Conservation (phyloP, 2,797 vertebrate species). For the Neopelma chrysocephalum region DNA sequence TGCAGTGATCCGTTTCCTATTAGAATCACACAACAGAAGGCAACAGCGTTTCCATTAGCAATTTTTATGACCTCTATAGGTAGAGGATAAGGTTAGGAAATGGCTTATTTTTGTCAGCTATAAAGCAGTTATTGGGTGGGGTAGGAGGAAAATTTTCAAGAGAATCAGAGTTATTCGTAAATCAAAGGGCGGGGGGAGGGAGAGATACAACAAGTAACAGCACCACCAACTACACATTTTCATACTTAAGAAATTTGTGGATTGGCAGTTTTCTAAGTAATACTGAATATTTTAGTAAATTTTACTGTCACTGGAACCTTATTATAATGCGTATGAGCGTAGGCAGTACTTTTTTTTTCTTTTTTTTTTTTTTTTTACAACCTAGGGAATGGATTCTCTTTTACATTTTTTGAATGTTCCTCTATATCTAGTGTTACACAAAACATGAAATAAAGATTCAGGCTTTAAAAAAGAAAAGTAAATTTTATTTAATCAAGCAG, state of each 20-base stretch:
- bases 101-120: constrained; percentile 72
- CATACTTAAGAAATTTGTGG: neutral
- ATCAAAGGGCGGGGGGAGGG: neutral
- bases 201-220: neutral
- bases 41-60: constrained; percentile 74
- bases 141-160: constrained; percentile 25
- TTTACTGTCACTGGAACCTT: neutral
- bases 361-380: neutral
- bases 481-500: neutral
- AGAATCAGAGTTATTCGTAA: constrained; percentile 9
- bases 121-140: constrained; percentile 59
- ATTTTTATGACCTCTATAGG: constrained; percentile 74
- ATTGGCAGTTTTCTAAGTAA: neutral
- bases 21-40: constrained; percentile 77
- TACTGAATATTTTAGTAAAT: neutral
- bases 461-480: neutral
- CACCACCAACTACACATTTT: neutral
- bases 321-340: neutral
- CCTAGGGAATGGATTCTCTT: neutral
- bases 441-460: neutral
- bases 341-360: neutral
- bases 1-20: constrained; percentile 78
- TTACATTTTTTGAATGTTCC: neutral
- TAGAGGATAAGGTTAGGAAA: constrained; percentile 74
- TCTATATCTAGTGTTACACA: neutral